Conservation (phyloP, 1,140 invertebrate genomes). For the Luehdorfia chinensis region DNA sequence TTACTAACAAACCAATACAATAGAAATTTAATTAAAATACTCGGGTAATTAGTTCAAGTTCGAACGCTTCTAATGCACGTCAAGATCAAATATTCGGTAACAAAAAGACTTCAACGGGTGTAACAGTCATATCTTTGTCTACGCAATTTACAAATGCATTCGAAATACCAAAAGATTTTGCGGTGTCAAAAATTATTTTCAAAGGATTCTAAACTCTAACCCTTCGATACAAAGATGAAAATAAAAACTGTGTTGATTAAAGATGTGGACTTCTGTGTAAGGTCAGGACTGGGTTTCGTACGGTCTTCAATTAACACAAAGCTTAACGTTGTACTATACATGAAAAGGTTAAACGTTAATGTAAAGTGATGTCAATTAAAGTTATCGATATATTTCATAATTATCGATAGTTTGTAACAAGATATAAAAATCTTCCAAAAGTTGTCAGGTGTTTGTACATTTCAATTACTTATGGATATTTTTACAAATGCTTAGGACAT, state of each 20-base stretch:
- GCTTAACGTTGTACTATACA: background rate
- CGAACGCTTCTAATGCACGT: background rate
- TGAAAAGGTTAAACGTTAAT: background rate
- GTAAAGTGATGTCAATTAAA: no score
- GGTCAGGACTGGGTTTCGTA: background rate
- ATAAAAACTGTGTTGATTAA: no score
- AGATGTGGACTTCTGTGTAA: no score
- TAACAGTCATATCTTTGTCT: conserved; percentile 9
- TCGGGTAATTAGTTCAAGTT: background rate
- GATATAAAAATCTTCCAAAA: no score
- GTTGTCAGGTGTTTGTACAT: no score
- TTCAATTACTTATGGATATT: no score
- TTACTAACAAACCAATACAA: no score
- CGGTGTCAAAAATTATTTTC: background rate
- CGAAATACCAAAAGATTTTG: background rate
- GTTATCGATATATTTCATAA: no score
- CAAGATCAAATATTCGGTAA: background rate
- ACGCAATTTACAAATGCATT: background rate
- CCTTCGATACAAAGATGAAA: no score
- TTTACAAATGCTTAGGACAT: no score
- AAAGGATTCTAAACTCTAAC: conserved; percentile 1
- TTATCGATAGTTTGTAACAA: no score
- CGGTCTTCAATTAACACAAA: background rate
- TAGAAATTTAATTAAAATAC: no score
- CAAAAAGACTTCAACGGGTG: conserved; percentile 14